Percentiles rank a stretch among this genome's conserved stretches.
These are phyloP conservation scores for Paedocypris sp. DNA, from an alignment of 2,113 vertebrate genomes.

Conservation along the genomic window DNA sequence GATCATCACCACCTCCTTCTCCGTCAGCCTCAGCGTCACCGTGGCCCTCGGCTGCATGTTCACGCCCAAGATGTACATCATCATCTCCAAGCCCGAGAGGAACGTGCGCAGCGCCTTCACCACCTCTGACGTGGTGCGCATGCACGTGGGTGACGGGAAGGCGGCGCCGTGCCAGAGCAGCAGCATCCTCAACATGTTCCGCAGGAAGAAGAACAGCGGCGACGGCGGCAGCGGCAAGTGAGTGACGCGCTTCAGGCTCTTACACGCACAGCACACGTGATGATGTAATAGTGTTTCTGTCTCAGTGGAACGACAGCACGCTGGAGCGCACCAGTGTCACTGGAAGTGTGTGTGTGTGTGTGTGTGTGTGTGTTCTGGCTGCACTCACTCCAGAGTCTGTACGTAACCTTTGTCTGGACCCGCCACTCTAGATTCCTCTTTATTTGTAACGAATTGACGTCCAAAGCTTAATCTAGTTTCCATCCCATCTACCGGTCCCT, in stretches of 20 bases:
- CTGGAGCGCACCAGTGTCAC: background rate
- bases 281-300: constrained; percentile 13
- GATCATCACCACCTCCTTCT: constrained; percentile 98
- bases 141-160: constrained; percentile 97
- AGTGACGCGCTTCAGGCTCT: constrained; percentile 47
- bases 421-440: constrained; percentile 14
- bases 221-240: constrained; percentile 83
- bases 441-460: constrained; percentile 29
- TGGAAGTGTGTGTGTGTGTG: background rate
- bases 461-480: constrained; percentile 30
- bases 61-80: constrained; percentile 99
- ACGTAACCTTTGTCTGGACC: constrained; percentile 26
- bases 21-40: constrained; percentile 93
- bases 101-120: constrained; percentile 98
- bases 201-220: constrained; percentile 93
- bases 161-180: constrained; percentile 75
- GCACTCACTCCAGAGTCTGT: constrained; percentile 36
- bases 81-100: constrained; percentile 94
- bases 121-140: constrained; percentile 94
- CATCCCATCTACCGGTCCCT: constrained; percentile 24
- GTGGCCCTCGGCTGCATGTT: constrained; percentile 98
- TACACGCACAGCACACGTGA: constrained; percentile 7
- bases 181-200: constrained; percentile 92
- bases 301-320: constrained; percentile 17
- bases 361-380: constrained; percentile 30